phyloP scores from a whole-genome alignment of 2,888 invertebrate genomes.

The Smittia sp. region DNA sequence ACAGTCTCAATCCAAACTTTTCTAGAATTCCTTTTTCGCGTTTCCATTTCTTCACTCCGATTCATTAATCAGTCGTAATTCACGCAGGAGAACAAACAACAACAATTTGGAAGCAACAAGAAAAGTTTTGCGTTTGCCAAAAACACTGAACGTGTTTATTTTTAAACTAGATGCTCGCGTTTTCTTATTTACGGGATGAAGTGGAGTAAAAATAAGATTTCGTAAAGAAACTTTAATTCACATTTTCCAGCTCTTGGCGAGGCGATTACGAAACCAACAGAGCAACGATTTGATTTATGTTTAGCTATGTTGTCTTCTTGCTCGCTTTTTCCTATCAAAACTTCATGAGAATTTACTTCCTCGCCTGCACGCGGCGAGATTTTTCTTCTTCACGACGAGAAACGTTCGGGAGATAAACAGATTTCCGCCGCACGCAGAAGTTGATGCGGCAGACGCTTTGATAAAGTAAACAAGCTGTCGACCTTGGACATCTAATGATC shows the following conservation, averaged over 20 bases:
- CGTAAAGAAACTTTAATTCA: not conserved
- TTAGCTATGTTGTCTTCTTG: not conserved
- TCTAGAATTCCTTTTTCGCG: no score
- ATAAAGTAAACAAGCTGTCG: not conserved
- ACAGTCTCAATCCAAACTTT: no score
- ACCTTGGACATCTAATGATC: not conserved
- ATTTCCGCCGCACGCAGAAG: not conserved
- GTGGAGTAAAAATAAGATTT: not conserved
- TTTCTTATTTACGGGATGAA: conserved; percentile 17
- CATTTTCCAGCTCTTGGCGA: not conserved
- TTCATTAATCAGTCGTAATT: not conserved
- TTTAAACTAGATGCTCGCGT: conserved; percentile 5
- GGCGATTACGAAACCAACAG: not conserved
- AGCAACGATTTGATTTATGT: not conserved
- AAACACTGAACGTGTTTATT: conserved; percentile 15
- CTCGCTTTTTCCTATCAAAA: not conserved
- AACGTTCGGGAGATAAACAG: not conserved
- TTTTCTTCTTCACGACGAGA: no score
- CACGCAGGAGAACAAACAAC: conserved; percentile 12
- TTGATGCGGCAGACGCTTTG: not conserved
- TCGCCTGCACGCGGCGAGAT: no score
- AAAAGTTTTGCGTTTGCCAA: conserved; percentile 16
- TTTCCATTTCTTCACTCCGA: no score
- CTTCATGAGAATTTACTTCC: not conserved
- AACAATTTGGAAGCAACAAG: not conserved